Evolutionary conservation across 1,140 invertebrate species (phyloP), one percentile per base, ranked within the genome.

Genomic region (Nasonia giraulti): DNA sequence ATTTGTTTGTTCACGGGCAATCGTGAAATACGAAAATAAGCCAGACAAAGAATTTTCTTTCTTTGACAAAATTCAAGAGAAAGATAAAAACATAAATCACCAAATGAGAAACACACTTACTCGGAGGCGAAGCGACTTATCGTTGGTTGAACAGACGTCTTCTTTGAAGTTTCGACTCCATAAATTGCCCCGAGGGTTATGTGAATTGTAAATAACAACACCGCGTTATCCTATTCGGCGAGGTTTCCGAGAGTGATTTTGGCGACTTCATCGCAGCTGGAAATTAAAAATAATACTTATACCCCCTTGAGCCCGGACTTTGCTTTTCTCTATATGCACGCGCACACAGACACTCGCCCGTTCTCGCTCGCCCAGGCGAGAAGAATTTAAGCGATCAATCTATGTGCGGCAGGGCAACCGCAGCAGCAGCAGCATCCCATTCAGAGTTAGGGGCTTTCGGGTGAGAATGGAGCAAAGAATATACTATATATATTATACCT

Each of bases 381-480:
- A 62, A 40, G 14, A 27, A 40, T 74, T 74, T 12, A 37, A 74
- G 69, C 31, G 27, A 82, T 76, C 44, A 71, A 74, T 55, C 55
- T 37, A 20, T 76, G 40, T 76, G 40, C 55, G 55, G 17, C 55
- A 62, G 55, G 55, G 17, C 55, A 62, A 0, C 50, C 40, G 40
- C 40, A 44, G 55, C 55, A 20, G 55, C 20, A 55, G 31, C 40
- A 82, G n/a, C 47, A 82, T 75, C 73, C 50, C 50, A 73, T 66
- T 40, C 2, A 76, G 17, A n/a, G 55, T 62, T 62, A 44, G 55
- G 12, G 55, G 17, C 55, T 62, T 62, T 20, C 20, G 55, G 66
- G 55, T 55, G 82, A 69, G 88, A 88, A 87, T 40, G 88, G 20
- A 89, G 85, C 47, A 86, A 87, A 74, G 31, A 73, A 55, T n/a